Base-by-base conservation (phyloP, 1,140 invertebrate genomes). In the Lerema accius region DNA sequence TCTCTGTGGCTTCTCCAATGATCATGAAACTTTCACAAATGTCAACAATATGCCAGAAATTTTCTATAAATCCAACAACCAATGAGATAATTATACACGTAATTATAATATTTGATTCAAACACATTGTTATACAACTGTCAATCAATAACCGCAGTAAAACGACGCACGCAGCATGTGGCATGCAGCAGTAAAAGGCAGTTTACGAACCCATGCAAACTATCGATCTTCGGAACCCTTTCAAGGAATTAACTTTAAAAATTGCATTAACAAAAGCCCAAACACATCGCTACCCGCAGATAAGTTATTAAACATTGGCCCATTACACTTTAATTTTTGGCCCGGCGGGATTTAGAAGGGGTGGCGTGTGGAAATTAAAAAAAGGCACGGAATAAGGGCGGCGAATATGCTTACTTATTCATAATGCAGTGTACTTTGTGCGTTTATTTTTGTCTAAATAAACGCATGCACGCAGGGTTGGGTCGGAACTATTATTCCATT, bases 251-350 rank as follows among this genome's bases (percentile, higher is more conserved):
- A 84, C 77, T 85, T 78, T 64, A 75, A 86, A 84, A 87, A 87
- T 87, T 78, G 79, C 76, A 88, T 86, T 84, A 84, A 87, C 79
- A 86, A 86, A 82, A 76, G 76, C 73, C 76, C 75, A 76, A 85
- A 82, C 78, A 79, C 79, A 78, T 78, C 76, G 71, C 71, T 61
- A 78, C 83, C 84, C 85, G 81, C 84, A 89, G 86, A 89, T 82
- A 84, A 86, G 73, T 86, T 85, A 89, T 89, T 86, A 90, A 88
- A 82, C 83, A 86, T 79, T 77, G 83, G 78, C 78, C 86, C 83
- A 90, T 89, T 90, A 87, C 83, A 79, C 83, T 85, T 87, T 84
- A 89, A 89, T 89, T 87, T 84, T 73, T 80, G 62, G 50, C 84
- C 87, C 73, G 68, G 68, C 74, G 86, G 87, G 83, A 82, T 76